Evolutionary conservation across 2,113 vertebrate genomes (phyloP).

Genomic region (Lophochroa leadbeateri): DNA sequence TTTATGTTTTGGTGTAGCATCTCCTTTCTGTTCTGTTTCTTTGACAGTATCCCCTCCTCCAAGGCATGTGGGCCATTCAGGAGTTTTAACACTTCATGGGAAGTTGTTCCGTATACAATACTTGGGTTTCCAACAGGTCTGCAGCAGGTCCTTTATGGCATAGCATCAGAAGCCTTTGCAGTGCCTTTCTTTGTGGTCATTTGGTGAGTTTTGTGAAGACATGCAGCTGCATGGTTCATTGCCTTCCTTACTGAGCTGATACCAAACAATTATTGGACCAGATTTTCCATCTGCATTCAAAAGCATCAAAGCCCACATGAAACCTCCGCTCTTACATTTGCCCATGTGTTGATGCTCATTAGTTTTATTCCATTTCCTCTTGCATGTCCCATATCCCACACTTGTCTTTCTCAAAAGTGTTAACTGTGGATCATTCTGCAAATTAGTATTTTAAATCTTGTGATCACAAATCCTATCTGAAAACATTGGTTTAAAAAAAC

Average conservation of each 20-base stretch:
- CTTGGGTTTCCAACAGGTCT: slow-evolving; percentile 69
- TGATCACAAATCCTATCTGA: neutral
- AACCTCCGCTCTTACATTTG: neutral
- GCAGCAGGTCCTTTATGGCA: slow-evolving; percentile 65
- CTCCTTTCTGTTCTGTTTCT: neutral
- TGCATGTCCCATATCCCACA: neutral
- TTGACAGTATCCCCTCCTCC: slow-evolving; percentile 84
- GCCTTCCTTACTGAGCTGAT: neutral
- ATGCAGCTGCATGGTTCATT: neutral
- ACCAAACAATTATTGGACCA: neutral
- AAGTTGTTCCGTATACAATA: slow-evolving; percentile 76
- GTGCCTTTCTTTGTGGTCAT: slow-evolving; percentile 90
- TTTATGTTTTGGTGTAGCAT: neutral
- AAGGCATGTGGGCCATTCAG: slow-evolving; percentile 91
- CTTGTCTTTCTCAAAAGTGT: neutral
- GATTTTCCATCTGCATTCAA: neutral
- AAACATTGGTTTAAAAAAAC: neutral
- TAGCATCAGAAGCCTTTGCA: slow-evolving; percentile 90
- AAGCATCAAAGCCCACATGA: neutral
- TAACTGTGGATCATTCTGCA: neutral
- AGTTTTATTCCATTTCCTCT: neutral
- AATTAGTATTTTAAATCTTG: neutral
- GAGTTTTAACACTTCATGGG: slow-evolving; percentile 85
- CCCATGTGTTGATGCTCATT: neutral
- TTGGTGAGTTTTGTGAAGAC: slow-evolving; percentile 78